Conservation (phyloP, 2,888 invertebrate species). For the Eristalinus sepulchralis region DNA sequence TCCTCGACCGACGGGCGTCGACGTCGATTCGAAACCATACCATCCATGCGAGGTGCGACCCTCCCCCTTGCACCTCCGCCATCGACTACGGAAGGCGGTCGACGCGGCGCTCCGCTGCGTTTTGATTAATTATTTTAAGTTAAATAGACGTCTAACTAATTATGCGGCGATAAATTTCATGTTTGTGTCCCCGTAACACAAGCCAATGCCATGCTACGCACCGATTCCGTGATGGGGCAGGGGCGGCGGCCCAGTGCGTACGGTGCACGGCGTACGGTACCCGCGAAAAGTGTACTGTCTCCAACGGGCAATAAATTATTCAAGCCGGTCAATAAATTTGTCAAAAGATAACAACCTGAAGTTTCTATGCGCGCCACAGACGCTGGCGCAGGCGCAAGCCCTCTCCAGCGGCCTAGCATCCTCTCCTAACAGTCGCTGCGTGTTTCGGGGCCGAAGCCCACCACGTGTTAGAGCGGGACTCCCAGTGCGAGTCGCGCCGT, state of each 20-base stretch:
- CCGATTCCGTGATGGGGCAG: background rate
- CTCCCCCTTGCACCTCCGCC: no score
- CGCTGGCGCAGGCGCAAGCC: slow-evolving; percentile 25
- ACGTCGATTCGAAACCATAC: slow-evolving; percentile 44
- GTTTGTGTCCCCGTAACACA: slow-evolving; percentile 71
- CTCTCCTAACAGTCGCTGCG: background rate
- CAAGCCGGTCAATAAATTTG: slow-evolving; percentile 74
- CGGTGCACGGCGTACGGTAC: slow-evolving; percentile 39
- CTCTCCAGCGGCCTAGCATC: slow-evolving; percentile 2
- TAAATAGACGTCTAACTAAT: slow-evolving; percentile 74
- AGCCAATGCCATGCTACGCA: slow-evolving; percentile 49
- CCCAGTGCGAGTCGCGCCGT: slow-evolving; percentile 4
- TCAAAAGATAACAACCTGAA: slow-evolving; percentile 73
- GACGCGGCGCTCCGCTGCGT: slow-evolving; percentile 32
- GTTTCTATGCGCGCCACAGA: slow-evolving; percentile 48
- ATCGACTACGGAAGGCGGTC: background rate
- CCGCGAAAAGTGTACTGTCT: slow-evolving; percentile 47
- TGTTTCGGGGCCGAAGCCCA: background rate
- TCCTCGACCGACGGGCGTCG: background rate
- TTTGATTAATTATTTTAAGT: slow-evolving; percentile 73
- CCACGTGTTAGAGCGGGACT: background rate
- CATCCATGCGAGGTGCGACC: slow-evolving; percentile 21
- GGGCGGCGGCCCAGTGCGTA: background rate
- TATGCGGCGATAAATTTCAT: slow-evolving; percentile 74
- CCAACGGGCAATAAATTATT: slow-evolving; percentile 72